Evolutionary conservation across 64 coral and sea anemone species (phyloP).

Genomic region (Montipora capricornis): DNA sequence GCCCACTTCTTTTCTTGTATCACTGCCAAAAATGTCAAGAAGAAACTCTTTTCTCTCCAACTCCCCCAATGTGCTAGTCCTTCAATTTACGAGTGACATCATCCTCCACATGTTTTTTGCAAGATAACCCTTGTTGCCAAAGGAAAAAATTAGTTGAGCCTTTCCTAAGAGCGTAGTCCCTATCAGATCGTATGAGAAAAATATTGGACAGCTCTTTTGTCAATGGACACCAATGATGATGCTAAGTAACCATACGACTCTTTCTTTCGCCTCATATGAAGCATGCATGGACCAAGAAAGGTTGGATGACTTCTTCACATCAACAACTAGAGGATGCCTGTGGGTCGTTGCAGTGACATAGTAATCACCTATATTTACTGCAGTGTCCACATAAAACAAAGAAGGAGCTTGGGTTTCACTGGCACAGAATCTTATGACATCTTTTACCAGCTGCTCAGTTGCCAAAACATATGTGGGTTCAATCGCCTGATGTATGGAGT

Average conservation of each 20-base stretch:
- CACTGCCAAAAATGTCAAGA: slow-evolving; percentile 26
- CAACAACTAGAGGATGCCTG: slow-evolving; percentile 51
- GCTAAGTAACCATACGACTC: slow-evolving; percentile 47
- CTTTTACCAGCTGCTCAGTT: slow-evolving; percentile 28
- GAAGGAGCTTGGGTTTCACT: slow-evolving; percentile 7
- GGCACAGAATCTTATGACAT: slow-evolving; percentile 57
- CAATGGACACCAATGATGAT: slow-evolving; percentile 44
- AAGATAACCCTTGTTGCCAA: neutral
- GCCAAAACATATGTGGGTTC: slow-evolving; percentile 24
- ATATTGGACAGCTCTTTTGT: slow-evolving; percentile 35
- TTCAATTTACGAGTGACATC: slow-evolving; percentile 13
- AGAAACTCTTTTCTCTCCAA: neutral
- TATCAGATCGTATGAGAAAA: slow-evolving; percentile 34
- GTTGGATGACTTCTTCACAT: slow-evolving; percentile 44
- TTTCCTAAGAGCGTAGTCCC: slow-evolving; percentile 53
- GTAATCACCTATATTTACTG: slow-evolving; percentile 66
- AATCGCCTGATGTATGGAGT: neutral
- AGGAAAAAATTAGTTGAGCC: neutral
- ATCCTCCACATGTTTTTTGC: slow-evolving; percentile 29
- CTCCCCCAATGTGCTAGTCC: neutral
- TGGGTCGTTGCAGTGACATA: slow-evolving; percentile 70
- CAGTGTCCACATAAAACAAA: slow-evolving; percentile 51
- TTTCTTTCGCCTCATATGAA: slow-evolving; percentile 50
- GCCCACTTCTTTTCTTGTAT: slow-evolving; percentile 13
- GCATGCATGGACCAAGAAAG: slow-evolving; percentile 50